Percentiles rank a stretch among this genome's conserved stretches.
Evolutionary conservation across 2,113 vertebrate genomes (phyloP).

Genomic region (Oreotragus oreotragus): DNA sequence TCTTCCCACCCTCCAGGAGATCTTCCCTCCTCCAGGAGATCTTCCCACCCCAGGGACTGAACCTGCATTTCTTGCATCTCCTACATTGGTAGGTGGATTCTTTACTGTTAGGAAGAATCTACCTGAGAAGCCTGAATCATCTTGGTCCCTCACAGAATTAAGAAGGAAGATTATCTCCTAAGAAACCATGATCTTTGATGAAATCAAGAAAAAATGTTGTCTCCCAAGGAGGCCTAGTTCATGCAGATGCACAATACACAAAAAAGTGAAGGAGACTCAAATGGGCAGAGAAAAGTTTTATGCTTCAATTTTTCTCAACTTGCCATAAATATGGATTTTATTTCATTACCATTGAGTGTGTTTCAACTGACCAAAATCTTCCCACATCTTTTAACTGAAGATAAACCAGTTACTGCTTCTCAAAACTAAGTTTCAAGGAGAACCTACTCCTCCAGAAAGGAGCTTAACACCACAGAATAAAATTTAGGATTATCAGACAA

Average conservation of each 20-base stretch:
- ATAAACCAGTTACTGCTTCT: not conserved
- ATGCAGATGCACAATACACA: not conserved
- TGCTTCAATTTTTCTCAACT: not conserved
- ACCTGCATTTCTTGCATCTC: not conserved
- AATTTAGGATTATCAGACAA: not conserved
- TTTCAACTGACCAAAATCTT: not conserved
- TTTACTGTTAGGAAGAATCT: not conserved
- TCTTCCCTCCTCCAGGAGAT: not conserved
- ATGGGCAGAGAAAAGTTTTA: not conserved
- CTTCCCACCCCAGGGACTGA: not conserved
- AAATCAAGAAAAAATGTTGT: not conserved
- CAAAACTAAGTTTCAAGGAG: not conserved
- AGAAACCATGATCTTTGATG: not conserved
- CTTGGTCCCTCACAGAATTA: not conserved
- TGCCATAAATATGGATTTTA: not conserved
- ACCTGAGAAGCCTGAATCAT: not conserved
- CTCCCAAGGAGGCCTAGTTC: not conserved
- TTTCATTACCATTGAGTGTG: not conserved
- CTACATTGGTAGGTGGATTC: not conserved
- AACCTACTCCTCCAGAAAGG: not conserved
- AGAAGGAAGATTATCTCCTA: not conserved
- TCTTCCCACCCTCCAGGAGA: not conserved
- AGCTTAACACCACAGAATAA: not conserved
- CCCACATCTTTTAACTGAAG: not conserved
- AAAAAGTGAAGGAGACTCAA: not conserved